Base-by-base conservation (phyloP, 2,113 vertebrate genomes). In the Ellobius talpinus region DNA sequence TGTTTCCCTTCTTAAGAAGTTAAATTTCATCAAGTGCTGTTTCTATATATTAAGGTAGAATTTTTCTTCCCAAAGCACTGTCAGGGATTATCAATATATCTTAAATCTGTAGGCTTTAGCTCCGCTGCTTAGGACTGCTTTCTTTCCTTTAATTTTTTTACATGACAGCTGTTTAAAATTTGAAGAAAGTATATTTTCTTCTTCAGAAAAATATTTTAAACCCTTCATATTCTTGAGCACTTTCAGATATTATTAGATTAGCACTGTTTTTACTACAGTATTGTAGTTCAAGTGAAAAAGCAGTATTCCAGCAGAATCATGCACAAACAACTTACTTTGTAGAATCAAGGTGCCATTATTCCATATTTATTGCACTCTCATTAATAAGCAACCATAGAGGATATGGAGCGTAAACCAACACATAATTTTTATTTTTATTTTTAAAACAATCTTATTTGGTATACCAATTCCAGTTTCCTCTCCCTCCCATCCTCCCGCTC, bases 131-230 rank as follows among this genome's bases (percentile, higher is more conserved):
- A 78, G 7, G 29, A 74, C 33, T 68, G 9, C 17, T 68, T 86
- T 47, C 26, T 65, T 47, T 86, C 63, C 47, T 86, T 68, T 87
- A 21, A 23, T 47, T 42, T 50, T 63, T 76, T 45, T 91, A 79
- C 39, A 65, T 95, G 73, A 70, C 55, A 96, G 66, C 6, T 96
- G 42, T 77, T 96, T 93, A 91, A 91, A 93, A 95, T 58, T 93
- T 93, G 42, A 87, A 93, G 29, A 94, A 70, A 45, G 45, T 79
- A 65, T 31, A 81, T 92, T 87, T 16, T 45, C 42, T 61, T 91
- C 50, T 26, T 2, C 4, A 93, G 84, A 73, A 74, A 89, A 50
- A 1, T 7, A 50, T 89, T 91, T 36, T 74, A 91, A 90, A 73
- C 77, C 14, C 24, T 82, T 70, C 16, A 70, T 72, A 92, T 63